Conservation (phyloP, 1,140 invertebrate species). For the Drosophila leontia region DNA sequence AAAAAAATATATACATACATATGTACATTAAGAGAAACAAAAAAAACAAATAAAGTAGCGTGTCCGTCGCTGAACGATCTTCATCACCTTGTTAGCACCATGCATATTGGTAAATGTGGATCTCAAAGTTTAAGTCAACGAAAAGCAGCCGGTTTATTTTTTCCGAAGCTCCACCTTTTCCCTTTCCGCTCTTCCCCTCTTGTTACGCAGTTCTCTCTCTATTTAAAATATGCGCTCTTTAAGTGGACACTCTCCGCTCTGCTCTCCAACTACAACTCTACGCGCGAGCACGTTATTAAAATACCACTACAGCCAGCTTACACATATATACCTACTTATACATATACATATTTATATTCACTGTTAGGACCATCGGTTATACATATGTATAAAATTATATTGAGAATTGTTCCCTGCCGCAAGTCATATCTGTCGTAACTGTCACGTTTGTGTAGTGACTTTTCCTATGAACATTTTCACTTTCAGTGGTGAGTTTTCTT, state of each 20-base stretch:
- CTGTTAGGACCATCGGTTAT: background rate
- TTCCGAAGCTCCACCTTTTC: conserved; percentile 25
- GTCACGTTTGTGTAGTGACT: background rate
- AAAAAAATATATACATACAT: background rate
- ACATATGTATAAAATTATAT: background rate
- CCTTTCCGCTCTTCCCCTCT: background rate
- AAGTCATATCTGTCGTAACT: background rate
- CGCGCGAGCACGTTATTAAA: conserved; percentile 30
- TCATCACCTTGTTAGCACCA: conserved; percentile 78
- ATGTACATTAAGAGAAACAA: conserved; percentile 30
- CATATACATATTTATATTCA: conserved; percentile 1
- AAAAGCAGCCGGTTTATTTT: conserved; percentile 73
- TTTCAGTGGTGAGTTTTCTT: background rate
- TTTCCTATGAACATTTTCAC: background rate
- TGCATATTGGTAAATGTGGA: conserved; percentile 42
- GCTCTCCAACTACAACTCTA: conserved; percentile 3
- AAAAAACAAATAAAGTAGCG: conserved; percentile 72
- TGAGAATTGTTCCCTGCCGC: background rate
- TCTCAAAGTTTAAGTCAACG: conserved; percentile 36
- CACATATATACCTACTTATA: conserved; percentile 5
- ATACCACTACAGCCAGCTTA: conserved; percentile 10
- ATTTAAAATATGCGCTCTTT: conserved; percentile 11
- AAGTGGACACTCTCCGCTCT: conserved; percentile 1
- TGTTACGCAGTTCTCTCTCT: background rate
- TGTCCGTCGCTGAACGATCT: conserved; percentile 68